Conservation (phyloP, 2,113 vertebrate species). For the Eublepharis macularius region DNA sequence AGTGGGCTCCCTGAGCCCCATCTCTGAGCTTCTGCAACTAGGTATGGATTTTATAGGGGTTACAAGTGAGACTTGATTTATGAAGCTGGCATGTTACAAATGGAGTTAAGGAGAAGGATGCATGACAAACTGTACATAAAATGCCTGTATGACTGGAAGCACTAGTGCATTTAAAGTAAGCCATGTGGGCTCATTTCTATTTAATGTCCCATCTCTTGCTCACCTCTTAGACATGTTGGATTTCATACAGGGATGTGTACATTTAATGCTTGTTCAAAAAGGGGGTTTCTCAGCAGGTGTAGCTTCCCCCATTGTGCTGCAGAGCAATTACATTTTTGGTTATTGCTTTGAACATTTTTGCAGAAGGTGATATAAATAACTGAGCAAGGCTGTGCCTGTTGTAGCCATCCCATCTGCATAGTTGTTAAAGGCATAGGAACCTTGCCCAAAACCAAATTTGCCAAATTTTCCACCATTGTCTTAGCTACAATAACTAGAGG, state of each 20-base stretch:
- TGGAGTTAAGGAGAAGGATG: background rate
- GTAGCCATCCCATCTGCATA: background rate
- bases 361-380: background rate
- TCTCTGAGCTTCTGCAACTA: background rate
- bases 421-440: background rate
- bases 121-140: background rate
- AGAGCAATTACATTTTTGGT: background rate
- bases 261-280: background rate
- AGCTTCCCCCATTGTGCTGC: background rate
- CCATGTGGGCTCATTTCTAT: too few relatives aligned
- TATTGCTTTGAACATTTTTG: too few relatives aligned
- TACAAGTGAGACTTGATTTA: background rate
- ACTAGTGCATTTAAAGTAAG: background rate
- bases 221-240: background rate
- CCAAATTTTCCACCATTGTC: background rate
- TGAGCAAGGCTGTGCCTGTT: background rate
- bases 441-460: background rate
- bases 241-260: background rate
- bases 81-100: background rate
- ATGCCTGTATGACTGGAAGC: too few relatives aligned
- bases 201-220: background rate
- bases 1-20: too few relatives aligned
- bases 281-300: background rate
- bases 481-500: background rate
- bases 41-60: too few relatives aligned